Percentiles rank a stretch among this genome's conserved stretches.
Evolutionary conservation across 2,888 invertebrate species (phyloP).

Genomic region (Volucella inanis): DNA sequence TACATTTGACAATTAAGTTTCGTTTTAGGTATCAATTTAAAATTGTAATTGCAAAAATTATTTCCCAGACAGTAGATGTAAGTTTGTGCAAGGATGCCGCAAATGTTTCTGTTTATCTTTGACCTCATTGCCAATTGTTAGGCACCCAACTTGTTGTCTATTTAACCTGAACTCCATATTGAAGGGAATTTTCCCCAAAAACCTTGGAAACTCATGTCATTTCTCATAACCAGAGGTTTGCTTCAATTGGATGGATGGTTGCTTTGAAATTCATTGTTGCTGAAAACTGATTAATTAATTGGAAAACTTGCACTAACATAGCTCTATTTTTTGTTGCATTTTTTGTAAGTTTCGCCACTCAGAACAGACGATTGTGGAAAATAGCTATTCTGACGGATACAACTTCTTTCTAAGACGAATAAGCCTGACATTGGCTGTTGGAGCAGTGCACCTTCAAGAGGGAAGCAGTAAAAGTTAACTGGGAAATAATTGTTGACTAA

Average conservation of each 20-base stretch:
- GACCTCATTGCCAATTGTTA: not conserved
- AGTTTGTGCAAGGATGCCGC: constrained; percentile 23
- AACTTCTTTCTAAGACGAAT: too few species aligned
- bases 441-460: too few species aligned
- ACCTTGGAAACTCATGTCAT: too few species aligned
- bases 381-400: too few species aligned
- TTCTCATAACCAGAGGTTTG: constrained; percentile 19
- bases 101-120: constrained; percentile 7
- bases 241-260: constrained; percentile 43
- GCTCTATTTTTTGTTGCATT: not conserved
- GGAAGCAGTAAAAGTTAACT: too few species aligned
- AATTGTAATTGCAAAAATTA: constrained; percentile 40
- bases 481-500: too few species aligned
- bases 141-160: not conserved
- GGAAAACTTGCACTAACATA: constrained; percentile 35
- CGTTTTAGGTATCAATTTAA: constrained; percentile 50
- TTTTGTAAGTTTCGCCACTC: not conserved
- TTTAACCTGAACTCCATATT: not conserved
- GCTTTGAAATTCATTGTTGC: constrained; percentile 62
- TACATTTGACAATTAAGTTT: constrained; percentile 45
- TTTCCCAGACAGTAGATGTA: constrained; percentile 19
- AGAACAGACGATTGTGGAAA: too few species aligned
- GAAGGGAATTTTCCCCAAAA: too few species aligned
- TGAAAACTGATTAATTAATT: constrained; percentile 62
- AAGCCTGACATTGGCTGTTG: too few species aligned